Evolutionary conservation across 2,113 vertebrate species (phyloP).

Genomic region (Muscicapa adusta): DNA sequence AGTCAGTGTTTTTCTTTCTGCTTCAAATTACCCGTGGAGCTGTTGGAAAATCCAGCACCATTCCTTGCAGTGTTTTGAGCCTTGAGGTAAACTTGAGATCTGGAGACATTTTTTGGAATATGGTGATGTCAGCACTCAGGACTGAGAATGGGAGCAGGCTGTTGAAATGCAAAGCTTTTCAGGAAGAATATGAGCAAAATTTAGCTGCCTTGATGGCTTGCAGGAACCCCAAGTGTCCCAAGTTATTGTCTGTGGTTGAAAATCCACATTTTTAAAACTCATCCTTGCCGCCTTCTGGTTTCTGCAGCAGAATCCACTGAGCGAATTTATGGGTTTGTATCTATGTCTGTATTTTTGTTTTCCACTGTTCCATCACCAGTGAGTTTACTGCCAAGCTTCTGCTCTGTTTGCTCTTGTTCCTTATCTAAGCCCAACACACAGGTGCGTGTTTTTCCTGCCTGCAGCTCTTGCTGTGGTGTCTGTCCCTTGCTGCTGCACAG

Average conservation of each 20-base stretch:
- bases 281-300: rapidly evolving
- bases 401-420: neutral
- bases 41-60: neutral
- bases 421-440: neutral
- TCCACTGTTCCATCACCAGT: neutral
- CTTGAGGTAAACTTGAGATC: neutral
- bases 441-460: neutral
- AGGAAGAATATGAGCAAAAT: neutral
- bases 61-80: neutral
- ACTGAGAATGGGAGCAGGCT: neutral
- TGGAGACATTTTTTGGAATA: neutral
- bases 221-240: neutral
- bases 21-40: neutral
- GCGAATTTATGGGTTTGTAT: neutral
- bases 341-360: neutral
- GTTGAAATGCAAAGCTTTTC: neutral
- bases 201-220: neutral
- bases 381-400: neutral
- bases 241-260: neutral
- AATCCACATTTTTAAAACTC: neutral
- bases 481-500: neutral
- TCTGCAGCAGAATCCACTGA: neutral
- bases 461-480: neutral
- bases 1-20: neutral
- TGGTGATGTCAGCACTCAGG: neutral